A percentile compares a stretch with the other conserved stretches of the same genome.
Conservation (phyloP, 2,113 vertebrate genomes). For the Tachuris rubrigastra region DNA sequence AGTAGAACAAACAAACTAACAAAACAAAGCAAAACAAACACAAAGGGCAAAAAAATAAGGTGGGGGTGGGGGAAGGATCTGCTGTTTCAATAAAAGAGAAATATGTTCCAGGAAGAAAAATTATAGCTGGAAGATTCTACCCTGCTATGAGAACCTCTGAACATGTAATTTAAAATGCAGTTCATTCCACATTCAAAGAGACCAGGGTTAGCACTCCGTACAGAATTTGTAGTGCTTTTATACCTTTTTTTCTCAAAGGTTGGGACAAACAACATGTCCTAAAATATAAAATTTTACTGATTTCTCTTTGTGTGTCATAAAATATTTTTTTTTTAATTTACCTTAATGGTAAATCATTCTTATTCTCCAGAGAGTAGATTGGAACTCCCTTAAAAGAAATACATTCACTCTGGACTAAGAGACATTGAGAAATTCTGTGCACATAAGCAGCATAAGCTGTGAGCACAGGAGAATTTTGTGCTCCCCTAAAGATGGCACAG, state of each 20-base stretch:
- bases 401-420: background rate
- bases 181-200: background rate
- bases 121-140: background rate
- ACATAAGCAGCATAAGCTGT: background rate
- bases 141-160: background rate
- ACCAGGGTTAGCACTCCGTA: background rate
- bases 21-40: background rate
- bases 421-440: background rate
- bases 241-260: background rate
- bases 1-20: background rate
- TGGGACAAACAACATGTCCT: background rate
- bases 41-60: background rate
- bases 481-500: background rate
- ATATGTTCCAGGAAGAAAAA: background rate
- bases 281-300: background rate
- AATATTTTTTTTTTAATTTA: background rate
- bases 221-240: background rate
- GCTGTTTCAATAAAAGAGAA: background rate
- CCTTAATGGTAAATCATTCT: background rate
- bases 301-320: background rate
- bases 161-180: background rate
- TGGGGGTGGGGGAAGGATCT: fast-evolving
- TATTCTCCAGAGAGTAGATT: background rate
- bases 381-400: background rate
- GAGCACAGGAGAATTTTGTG: background rate